A percentile compares a stretch with the other conserved stretches of the same genome.
phyloP scores from a whole-genome alignment of 2,888 invertebrate genomes.

The Belgica antarctica region DNA sequence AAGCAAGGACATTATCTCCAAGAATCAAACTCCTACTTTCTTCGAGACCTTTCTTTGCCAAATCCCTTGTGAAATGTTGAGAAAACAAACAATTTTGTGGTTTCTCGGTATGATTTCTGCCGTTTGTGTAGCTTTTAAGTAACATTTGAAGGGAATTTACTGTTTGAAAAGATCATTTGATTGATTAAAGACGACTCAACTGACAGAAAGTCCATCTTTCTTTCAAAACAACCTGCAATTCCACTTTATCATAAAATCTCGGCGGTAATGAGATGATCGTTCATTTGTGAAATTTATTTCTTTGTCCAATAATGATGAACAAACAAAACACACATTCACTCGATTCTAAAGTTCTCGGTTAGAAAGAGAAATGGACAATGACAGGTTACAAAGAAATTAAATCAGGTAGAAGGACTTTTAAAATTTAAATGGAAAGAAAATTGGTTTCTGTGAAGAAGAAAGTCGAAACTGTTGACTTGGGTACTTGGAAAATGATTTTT shows the following conservation, averaged over 20 bases:
- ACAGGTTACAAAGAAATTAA: not conserved
- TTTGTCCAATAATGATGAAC: not conserved
- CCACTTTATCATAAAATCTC: too few relatives aligned
- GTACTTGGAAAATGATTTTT: too few relatives aligned
- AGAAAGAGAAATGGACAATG: not conserved
- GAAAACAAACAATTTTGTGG: constrained; percentile 31
- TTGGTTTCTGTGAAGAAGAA: not conserved
- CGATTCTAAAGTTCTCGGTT: not conserved
- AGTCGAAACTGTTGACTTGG: too few relatives aligned
- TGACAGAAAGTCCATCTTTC: too few relatives aligned
- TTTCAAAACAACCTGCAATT: too few relatives aligned
- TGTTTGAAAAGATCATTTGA: not conserved
- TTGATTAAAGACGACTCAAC: too few relatives aligned
- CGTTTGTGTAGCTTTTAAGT: not conserved
- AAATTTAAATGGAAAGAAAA: not conserved
- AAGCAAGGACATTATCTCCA: not conserved
- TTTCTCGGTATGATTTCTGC: not conserved
- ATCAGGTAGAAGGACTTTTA: constrained; percentile 16
- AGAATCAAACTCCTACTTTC: constrained; percentile 5
- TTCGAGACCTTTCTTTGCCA: not conserved
- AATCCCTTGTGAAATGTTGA: constrained; percentile 18
- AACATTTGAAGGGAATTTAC: not conserved
- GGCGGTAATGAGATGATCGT: too few relatives aligned
- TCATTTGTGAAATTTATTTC: constrained; percentile 42
- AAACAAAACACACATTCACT: not conserved